These are phyloP conservation scores for Orthochromis indermauri DNA, from an alignment of 2,113 vertebrate genomes.

Conservation along the genomic window DNA sequence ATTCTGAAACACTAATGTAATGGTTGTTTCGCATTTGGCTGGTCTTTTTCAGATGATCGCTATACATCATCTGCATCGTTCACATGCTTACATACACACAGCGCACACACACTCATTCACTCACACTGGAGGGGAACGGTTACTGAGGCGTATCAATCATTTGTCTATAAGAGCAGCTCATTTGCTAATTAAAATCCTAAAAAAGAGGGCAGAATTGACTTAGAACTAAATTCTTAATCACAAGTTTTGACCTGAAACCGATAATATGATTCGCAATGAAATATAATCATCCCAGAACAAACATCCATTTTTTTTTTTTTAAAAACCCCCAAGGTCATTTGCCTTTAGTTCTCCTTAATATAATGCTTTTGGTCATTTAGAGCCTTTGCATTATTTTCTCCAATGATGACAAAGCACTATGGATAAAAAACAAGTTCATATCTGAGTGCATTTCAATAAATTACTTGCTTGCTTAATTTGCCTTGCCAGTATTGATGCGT, in stretches of 20 bases:
- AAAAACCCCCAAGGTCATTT: neutral
- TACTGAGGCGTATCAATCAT: conserved; percentile 84
- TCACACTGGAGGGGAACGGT: conserved; percentile 60
- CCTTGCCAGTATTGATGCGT: conserved; percentile 39
- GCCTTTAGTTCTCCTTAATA: conserved; percentile 40
- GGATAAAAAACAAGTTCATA: conserved; percentile 29
- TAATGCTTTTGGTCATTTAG: conserved; percentile 52
- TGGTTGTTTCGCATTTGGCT: conserved; percentile 55
- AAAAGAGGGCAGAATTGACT: conserved; percentile 80
- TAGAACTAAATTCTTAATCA: conserved; percentile 82
- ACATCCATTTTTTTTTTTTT: neutral
- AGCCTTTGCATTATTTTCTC: neutral
- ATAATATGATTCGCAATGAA: conserved; percentile 66
- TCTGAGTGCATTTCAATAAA: conserved; percentile 53
- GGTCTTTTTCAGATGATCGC: conserved; percentile 41
- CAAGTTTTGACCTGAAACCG: conserved; percentile 66
- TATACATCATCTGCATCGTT: conserved; percentile 57
- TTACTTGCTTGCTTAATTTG: conserved; percentile 59
- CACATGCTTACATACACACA: conserved; percentile 48
- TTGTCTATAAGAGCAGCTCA: conserved; percentile 79
- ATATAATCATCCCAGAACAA: conserved; percentile 55
- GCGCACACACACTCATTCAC: conserved; percentile 38
- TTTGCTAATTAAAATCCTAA: conserved; percentile 92
- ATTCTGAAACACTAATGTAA: conserved; percentile 61
- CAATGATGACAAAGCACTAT: conserved; percentile 16